phyloP scores from a whole-genome alignment of 2,113 vertebrate genomes.

The Mixornis gularis region DNA sequence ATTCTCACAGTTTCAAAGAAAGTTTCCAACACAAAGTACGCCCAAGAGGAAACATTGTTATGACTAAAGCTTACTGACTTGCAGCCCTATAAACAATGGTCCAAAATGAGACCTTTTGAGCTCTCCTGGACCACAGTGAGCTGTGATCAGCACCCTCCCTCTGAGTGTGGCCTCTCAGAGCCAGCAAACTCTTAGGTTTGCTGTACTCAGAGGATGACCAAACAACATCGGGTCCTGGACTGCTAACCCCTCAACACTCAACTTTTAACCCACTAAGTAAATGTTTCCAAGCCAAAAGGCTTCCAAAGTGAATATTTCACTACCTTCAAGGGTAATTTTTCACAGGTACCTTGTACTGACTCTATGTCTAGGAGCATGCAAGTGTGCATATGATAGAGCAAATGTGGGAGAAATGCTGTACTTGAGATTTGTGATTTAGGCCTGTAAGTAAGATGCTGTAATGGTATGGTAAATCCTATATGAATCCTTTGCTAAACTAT shows the following conservation, averaged over 20 bases:
- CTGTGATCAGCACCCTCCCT: background rate
- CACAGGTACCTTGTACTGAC: background rate
- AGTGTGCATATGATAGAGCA: background rate
- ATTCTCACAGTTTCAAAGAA: background rate
- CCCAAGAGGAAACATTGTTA: background rate
- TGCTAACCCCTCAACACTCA: fast-evolving
- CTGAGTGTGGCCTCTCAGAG: background rate
- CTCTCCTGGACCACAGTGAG: background rate
- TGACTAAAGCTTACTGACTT: background rate
- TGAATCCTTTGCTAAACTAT: background rate
- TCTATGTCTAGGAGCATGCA: background rate
- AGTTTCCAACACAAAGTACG: fast-evolving
- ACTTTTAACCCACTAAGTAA: background rate
- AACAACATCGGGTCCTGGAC: fast-evolving
- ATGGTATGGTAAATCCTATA: background rate
- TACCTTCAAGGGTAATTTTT: background rate
- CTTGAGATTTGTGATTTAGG: background rate
- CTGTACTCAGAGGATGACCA: background rate
- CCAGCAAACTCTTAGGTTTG: background rate
- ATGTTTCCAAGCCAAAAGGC: background rate
- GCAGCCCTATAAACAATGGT: background rate
- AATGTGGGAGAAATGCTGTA: background rate
- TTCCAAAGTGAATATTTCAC: background rate
- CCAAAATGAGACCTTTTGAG: too few species aligned
- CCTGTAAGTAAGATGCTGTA: background rate